Evolutionary conservation across 2,888 invertebrate species (phyloP).

Genomic region (Metacarcinus magister): DNA sequence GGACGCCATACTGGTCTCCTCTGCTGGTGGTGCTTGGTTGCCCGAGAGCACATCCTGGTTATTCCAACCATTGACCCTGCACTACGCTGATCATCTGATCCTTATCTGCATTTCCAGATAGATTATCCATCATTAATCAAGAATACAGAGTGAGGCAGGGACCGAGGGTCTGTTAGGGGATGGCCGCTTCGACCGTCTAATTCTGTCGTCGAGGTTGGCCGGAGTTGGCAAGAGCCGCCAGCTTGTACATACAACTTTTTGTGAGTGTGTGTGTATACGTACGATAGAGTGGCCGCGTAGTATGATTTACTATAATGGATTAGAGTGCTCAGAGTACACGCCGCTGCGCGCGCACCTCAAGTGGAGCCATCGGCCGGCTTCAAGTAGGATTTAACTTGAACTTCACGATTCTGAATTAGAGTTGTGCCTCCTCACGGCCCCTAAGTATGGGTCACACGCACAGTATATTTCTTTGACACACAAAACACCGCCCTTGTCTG

Average conservation of each 20-base stretch:
- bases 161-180: neutral
- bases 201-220: constrained; percentile 30
- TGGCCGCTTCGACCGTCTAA: neutral
- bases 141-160: neutral
- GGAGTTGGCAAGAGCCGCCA: constrained; percentile 20
- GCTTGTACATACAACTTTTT: constrained; percentile 60
- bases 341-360: neutral
- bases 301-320: constrained; percentile 54
- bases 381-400: neutral
- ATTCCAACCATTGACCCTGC: constrained; percentile 5
- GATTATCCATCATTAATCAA: constrained; percentile 62
- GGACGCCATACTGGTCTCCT: constrained; percentile 48
- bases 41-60: constrained; percentile 51
- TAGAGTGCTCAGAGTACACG: constrained; percentile 16
- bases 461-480: constrained; percentile 26
- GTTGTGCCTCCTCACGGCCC: neutral
- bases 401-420: neutral
- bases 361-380: neutral
- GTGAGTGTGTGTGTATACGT: constrained; percentile 53
- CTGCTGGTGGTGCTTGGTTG: constrained; percentile 57
- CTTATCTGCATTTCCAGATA: constrained; percentile 56
- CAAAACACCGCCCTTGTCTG: constrained; percentile 35
- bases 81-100: constrained; percentile 1
- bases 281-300: neutral
- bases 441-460: neutral